Base-by-base conservation (phyloP, 2,113 vertebrate species). In the Rousettus leschenaultii region DNA sequence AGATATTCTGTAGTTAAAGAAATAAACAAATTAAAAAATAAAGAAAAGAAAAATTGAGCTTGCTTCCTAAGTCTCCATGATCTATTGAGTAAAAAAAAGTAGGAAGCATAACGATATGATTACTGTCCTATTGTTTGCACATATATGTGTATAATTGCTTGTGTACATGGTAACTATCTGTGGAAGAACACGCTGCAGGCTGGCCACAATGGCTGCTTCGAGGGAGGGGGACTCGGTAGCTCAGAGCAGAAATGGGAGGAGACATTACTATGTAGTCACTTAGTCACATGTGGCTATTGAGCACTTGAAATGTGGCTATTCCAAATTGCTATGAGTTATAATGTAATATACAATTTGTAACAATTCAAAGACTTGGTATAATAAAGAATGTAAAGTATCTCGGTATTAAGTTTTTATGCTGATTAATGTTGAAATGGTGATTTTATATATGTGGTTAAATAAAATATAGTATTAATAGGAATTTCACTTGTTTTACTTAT, bases 401-500 rank as follows among this genome's bases (percentile, higher is more conserved):
- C 21, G 61, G 38, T 91, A 80, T 70, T n/a, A 45, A 43, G 8
- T 33, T 7, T 59, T 71, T 79, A 66, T 18, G 18, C 11, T 88
- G 30, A 73, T 68, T 90, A 78, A 92, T 84, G 40, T 38, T 83
- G 45, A 71, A 66, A 78, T 24, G 43, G 59, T 33, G 74, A 57
- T 33, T 71, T 61, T 79, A 40, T 73, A 68, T 35, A 40, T 66
- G 45, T 13, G 40, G 12, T 86, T 91, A 95, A 86, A 80, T 82
- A 86, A 78, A 92, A 79, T 73, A 48, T 7, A 71, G 16, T 40
- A 71, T 68, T 80, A 87, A 78, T 78, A 83, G 61, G 28, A 96
- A 68, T 65, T 63, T 94, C 35, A 75, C 66, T 66, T 89, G 55
- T 45, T 95, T 88, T 84, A 65, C 21, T 84, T 91, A 78, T 86